Conservation (phyloP, 2,797 vertebrate genomes). For the Champsocephalus esox region DNA sequence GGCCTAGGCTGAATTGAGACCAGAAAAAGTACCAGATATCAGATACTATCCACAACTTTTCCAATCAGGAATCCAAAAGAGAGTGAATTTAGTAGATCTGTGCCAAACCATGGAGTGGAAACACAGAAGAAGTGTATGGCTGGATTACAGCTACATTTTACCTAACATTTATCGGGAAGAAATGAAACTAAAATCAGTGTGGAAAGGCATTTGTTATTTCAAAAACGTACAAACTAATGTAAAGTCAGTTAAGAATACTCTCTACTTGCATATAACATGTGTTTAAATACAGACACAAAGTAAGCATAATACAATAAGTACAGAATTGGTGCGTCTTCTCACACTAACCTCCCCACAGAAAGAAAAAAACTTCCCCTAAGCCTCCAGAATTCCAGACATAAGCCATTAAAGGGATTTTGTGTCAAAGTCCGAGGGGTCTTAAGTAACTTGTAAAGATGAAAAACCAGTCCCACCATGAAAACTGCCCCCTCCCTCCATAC, state of each 20-base stretch:
- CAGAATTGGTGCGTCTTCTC: not conserved
- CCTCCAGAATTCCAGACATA: conserved; percentile 73
- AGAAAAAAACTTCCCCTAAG: conserved; percentile 42
- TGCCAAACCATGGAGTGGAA: too few relatives aligned
- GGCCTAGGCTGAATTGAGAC: too few relatives aligned
- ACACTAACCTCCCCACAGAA: not conserved
- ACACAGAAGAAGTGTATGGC: not conserved
- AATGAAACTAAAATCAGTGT: too few relatives aligned
- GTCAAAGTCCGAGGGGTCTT: conserved; percentile 75
- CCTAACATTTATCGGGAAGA: too few relatives aligned
- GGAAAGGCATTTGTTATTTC: too few relatives aligned
- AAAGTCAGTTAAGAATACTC: too few relatives aligned
- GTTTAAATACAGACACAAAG: not conserved
- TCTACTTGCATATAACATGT: not conserved
- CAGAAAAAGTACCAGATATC: too few relatives aligned
- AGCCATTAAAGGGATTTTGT: conserved; percentile 80
- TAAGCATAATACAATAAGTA: not conserved
- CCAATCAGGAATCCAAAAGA: too few relatives aligned
- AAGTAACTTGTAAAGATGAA: conserved; percentile 60
- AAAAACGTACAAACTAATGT: too few relatives aligned
- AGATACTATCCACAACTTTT: too few relatives aligned
- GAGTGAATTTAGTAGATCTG: too few relatives aligned
- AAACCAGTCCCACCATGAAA: conserved; percentile 19
- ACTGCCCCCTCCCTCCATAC: not conserved
- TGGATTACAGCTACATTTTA: too few relatives aligned